Conservation (phyloP, 2,888 invertebrate species). For the Agrenia bidenticulata region DNA sequence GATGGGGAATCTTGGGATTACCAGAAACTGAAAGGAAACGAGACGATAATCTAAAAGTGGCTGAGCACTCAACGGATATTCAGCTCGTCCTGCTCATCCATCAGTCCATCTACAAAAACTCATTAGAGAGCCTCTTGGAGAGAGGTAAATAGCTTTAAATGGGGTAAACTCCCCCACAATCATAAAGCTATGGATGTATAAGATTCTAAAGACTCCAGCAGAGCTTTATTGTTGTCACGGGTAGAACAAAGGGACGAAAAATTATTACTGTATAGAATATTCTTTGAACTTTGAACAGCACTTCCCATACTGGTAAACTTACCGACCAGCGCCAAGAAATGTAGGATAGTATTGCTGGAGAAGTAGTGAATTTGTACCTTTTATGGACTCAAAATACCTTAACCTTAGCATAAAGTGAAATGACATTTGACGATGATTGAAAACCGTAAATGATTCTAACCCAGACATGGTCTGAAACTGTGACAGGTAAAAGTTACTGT, state of each 20-base stretch:
- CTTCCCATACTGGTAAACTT: too few species aligned
- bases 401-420: neutral
- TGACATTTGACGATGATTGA: conserved; percentile 20
- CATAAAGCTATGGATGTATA: neutral
- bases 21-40: too few species aligned
- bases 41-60: too few species aligned
- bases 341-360: too few species aligned
- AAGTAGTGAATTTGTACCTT: too few species aligned
- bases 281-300: too few species aligned
- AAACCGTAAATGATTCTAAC: conserved; percentile 4
- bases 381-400: neutral
- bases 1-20: too few species aligned
- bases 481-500: too few species aligned
- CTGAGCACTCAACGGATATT: too few species aligned
- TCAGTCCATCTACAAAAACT: neutral
- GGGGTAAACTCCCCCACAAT: neutral
- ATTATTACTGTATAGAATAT: neutral
- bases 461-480: too few species aligned
- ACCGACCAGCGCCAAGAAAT: too few species aligned
- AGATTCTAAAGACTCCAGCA: conserved; percentile 6
- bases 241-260: conserved; percentile 3
- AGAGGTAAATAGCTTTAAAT: neutral
- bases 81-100: too few species aligned
- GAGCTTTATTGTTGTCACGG: neutral
- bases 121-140: conserved; percentile 1